phyloP scores from a whole-genome alignment of 2,113 vertebrate genomes.

The Platanista minor region DNA sequence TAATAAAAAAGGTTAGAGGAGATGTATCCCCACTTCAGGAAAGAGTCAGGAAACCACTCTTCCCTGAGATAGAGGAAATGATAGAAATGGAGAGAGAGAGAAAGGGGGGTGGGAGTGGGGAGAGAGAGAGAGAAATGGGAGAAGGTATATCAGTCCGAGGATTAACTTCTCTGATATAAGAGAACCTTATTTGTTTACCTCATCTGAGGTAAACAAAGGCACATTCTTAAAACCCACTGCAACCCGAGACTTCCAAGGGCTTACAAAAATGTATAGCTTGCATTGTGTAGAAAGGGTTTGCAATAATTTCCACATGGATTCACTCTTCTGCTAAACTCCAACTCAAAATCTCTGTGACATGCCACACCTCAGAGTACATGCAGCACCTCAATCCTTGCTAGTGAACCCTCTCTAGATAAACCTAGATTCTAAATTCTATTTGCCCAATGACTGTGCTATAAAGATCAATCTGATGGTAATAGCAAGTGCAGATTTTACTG shows the following conservation, averaged over 20 bases:
- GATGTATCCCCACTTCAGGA: not conserved
- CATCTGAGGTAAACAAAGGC: not conserved
- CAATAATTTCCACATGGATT: not conserved
- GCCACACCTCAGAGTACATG: not conserved
- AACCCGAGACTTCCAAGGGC: not conserved
- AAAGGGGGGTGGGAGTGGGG: too few relatives aligned
- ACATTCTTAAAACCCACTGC: not conserved
- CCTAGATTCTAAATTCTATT: not conserved
- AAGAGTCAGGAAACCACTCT: not conserved
- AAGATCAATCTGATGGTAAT: not conserved
- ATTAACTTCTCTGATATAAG: not conserved
- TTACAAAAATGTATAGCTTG: not conserved
- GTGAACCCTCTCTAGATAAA: not conserved
- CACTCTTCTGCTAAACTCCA: not conserved
- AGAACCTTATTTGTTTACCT: conserved; percentile 15
- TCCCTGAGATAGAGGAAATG: not conserved
- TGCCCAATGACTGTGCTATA: not conserved
- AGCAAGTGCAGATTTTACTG: not conserved
- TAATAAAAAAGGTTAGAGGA: not conserved
- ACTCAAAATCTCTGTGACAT: not conserved
- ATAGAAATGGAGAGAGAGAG: not conserved
- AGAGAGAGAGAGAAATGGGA: not conserved
- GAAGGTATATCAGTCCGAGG: not conserved
- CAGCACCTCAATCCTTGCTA: not conserved
- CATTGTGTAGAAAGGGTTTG: not conserved